Evolutionary conservation across 2,113 vertebrate species (phyloP).

Genomic region (Antechinus flavipes): DNA sequence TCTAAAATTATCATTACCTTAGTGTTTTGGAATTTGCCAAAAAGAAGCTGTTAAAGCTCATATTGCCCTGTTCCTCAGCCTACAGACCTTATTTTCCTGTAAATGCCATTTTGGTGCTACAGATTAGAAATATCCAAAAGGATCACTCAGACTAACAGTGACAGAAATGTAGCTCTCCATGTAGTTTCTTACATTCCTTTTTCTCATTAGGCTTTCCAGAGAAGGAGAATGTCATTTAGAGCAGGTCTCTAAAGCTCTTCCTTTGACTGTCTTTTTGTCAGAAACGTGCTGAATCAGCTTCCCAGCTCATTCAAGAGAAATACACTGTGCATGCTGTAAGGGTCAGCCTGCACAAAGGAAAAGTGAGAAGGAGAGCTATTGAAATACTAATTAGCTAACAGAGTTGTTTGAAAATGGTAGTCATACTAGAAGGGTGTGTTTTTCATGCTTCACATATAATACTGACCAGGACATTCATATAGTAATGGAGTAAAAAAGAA

Average conservation of each 20-base stretch:
- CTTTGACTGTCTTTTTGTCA: neutral
- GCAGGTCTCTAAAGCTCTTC: neutral
- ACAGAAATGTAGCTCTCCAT: slow-evolving; percentile 36
- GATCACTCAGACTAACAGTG: neutral
- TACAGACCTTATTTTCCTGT: neutral
- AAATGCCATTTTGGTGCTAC: slow-evolving; percentile 18
- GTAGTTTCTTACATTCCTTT: slow-evolving; percentile 8
- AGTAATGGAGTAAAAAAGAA: neutral
- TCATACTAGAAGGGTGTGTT: neutral
- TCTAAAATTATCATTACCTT: neutral
- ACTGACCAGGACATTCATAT: neutral
- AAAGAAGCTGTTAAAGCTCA: neutral
- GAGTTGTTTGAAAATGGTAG: neutral
- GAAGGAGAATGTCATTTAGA: neutral
- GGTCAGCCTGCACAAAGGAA: neutral
- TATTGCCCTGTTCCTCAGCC: neutral
- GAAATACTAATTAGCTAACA: slow-evolving; percentile 6
- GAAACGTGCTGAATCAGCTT: neutral
- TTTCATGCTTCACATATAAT: neutral
- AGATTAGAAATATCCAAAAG: slow-evolving; percentile 8
- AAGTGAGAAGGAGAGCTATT: neutral
- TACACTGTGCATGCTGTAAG: neutral
- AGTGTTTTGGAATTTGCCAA: neutral
- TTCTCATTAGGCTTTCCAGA: slow-evolving; percentile 13
- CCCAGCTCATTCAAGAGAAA: neutral